phyloP scores from a whole-genome alignment of 2,113 vertebrate species.

The Pionites leucogaster region DNA sequence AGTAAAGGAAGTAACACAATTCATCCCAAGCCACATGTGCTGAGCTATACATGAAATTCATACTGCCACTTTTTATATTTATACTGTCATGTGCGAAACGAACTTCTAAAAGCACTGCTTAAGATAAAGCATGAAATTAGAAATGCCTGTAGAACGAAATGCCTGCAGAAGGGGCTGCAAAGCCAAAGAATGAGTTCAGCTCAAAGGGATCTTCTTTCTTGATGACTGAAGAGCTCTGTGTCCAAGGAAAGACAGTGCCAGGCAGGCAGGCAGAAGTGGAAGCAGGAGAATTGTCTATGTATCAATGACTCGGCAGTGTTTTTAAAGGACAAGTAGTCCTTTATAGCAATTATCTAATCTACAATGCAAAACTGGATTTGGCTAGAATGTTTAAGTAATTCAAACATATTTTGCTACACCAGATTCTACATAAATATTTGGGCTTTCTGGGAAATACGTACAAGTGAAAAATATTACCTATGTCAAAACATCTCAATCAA shows the following conservation, averaged over 20 bases:
- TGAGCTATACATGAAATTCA: not conserved
- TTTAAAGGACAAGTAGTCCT: not conserved
- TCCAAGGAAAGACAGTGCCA: not conserved
- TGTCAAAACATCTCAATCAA: not conserved
- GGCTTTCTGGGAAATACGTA: not conserved
- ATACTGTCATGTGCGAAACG: not conserved
- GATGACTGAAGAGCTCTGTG: not conserved
- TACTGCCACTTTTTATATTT: not conserved
- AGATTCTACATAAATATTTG: not conserved
- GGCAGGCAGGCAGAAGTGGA: not conserved
- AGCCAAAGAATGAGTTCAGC: not conserved
- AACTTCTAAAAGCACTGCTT: not conserved
- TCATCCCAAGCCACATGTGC: not conserved
- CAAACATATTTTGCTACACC: not conserved
- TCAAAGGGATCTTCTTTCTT: not conserved
- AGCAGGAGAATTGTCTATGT: not conserved
- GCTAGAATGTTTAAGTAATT: not conserved
- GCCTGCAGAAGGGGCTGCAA: not conserved
- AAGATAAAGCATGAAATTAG: not conserved
- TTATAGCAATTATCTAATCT: not conserved
- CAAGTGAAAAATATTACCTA: not conserved
- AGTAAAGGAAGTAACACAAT: not conserved
- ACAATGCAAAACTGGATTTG: not conserved
- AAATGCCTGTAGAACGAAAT: not conserved
- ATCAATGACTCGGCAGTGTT: not conserved